phyloP scores from a whole-genome alignment of 2,113 vertebrate genomes.

The Bos taurus region ARS-UCD2.0 NC_037347.1:49766501-49767000 shows the following conservation, averaged over 20 bases:
- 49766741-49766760: neutral
- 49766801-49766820: neutral
- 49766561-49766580: neutral
- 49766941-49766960: neutral
- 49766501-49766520: neutral
- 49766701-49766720: neutral
- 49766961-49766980: neutral
- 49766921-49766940: neutral
- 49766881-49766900: accelerated
- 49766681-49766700: neutral
- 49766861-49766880: neutral
- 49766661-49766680: neutral
- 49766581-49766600: neutral
- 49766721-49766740: neutral
- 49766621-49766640: neutral
- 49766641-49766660: neutral
- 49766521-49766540: accelerated
- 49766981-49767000: neutral
- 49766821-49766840: neutral
- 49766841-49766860: neutral
- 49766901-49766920: accelerated
- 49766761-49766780: neutral
- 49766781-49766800: neutral
- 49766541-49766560: too few species aligned
- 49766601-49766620: accelerated